Evolutionary conservation across 2,113 vertebrate genomes (phyloP).

Genomic region (Gallinago undulata): DNA sequence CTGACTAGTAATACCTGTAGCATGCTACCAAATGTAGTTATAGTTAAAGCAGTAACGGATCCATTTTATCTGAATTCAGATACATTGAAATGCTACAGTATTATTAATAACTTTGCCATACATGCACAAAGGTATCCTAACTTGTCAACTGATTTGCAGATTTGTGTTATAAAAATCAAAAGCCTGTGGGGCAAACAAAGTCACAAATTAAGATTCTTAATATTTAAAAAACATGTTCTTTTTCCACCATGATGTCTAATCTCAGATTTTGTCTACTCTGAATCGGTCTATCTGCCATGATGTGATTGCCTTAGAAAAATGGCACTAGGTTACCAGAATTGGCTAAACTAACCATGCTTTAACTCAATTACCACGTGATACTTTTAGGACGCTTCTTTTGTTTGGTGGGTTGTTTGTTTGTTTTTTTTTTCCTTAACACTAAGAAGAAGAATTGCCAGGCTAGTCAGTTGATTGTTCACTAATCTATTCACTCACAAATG

Average conservation of each 20-base stretch:
- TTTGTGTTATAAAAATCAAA: background rate
- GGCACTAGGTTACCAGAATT: background rate
- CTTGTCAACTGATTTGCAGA: background rate
- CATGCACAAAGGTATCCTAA: background rate
- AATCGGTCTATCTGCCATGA: background rate
- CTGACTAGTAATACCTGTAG: background rate
- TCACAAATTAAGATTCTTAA: background rate
- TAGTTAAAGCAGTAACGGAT: background rate
- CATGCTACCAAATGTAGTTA: background rate
- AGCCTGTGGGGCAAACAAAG: background rate
- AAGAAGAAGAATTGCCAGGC: background rate
- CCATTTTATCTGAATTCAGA: background rate
- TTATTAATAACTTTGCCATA: background rate
- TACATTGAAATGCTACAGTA: background rate
- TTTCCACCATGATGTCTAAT: background rate
- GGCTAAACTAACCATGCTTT: background rate
- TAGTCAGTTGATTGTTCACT: background rate
- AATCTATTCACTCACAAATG: background rate
- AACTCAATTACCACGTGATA: background rate
- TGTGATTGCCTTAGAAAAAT: background rate
- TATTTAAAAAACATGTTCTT: background rate
- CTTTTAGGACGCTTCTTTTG: fast-evolving
- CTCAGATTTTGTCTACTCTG: background rate
- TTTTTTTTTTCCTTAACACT: background rate
- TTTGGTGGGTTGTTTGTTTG: background rate